Percentiles rank a stretch among this genome's conserved stretches.
Conservation (phyloP, 2,113 vertebrate species). For the Phyllostomus discolor region DNA sequence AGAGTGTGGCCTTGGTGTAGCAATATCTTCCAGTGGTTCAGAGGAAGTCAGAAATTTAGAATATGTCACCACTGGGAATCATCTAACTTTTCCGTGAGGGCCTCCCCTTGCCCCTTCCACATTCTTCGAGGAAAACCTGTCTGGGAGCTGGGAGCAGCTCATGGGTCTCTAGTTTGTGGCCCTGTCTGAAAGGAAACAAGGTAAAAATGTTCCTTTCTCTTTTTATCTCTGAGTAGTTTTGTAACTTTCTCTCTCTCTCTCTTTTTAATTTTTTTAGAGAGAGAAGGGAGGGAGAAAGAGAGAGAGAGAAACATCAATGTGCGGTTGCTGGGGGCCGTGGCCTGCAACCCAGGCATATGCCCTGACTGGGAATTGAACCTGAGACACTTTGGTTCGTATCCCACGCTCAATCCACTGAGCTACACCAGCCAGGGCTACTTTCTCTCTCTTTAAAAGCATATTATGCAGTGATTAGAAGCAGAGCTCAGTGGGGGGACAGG, state of each 20-base stretch:
- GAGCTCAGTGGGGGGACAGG: not conserved
- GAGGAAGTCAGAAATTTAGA: not conserved
- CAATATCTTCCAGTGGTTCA: not conserved
- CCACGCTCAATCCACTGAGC: too few species aligned
- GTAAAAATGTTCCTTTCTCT: not conserved
- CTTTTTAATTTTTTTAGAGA: too few species aligned
- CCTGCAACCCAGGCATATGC: too few species aligned
- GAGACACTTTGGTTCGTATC: too few species aligned
- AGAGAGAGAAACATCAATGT: too few species aligned
- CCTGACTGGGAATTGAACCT: too few species aligned
- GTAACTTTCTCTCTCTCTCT: not conserved
- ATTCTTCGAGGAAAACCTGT: not conserved
- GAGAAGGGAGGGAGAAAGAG: too few species aligned
- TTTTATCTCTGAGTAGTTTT: not conserved
- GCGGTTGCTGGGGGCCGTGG: too few species aligned
- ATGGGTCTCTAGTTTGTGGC: not conserved
- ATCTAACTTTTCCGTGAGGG: not conserved
- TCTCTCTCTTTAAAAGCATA: not conserved
- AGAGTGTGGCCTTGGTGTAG: not conserved
- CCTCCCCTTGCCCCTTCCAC: fast-evolving
- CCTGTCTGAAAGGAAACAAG: not conserved
- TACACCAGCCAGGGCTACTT: not conserved
- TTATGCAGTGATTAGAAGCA: not conserved
- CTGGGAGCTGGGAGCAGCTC: not conserved
- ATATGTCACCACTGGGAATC: not conserved